Conservation (phyloP, 2,888 invertebrate genomes). For the Lomographa bimaculata region DNA sequence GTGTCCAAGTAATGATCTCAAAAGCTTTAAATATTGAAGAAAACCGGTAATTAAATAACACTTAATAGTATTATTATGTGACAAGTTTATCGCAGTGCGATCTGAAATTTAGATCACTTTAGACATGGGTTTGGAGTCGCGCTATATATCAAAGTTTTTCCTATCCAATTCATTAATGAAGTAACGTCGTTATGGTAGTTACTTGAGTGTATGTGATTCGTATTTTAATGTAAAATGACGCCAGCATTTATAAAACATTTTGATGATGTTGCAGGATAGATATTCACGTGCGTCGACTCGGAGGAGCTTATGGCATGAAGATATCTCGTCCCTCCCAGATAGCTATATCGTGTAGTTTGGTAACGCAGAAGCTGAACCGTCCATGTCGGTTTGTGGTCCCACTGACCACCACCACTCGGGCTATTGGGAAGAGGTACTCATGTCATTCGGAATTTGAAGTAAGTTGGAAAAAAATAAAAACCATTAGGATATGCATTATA, state of each 20-base stretch:
- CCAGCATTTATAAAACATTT: too few species aligned
- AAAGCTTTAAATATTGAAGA: constrained; percentile 77
- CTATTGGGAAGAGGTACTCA: constrained; percentile 82
- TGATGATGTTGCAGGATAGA: constrained; percentile 86
- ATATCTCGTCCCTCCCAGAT: constrained; percentile 82
- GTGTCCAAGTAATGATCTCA: constrained; percentile 78
- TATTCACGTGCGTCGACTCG: constrained; percentile 69
- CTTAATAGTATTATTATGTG: too few species aligned
- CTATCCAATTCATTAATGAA: too few species aligned
- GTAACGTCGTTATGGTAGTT: too few species aligned
- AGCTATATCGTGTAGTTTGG: constrained; percentile 69
- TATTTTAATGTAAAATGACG: too few species aligned
- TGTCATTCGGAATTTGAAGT: constrained; percentile 79
- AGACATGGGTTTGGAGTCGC: too few species aligned
- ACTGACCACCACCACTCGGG: constrained; percentile 85
- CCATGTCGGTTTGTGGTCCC: constrained; percentile 87
- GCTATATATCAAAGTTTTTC: too few species aligned
- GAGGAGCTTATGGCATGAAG: constrained; percentile 87
- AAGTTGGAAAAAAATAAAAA: too few species aligned
- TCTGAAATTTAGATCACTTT: too few species aligned
- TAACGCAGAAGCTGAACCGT: constrained; percentile 81
- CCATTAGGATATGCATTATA: too few species aligned
- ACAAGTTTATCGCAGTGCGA: too few species aligned
- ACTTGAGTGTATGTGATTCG: too few species aligned
- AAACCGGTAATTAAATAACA: constrained; percentile 86